Conservation (phyloP, 2,113 vertebrate genomes). For the Oncorhynchus gorbuscha region DNA sequence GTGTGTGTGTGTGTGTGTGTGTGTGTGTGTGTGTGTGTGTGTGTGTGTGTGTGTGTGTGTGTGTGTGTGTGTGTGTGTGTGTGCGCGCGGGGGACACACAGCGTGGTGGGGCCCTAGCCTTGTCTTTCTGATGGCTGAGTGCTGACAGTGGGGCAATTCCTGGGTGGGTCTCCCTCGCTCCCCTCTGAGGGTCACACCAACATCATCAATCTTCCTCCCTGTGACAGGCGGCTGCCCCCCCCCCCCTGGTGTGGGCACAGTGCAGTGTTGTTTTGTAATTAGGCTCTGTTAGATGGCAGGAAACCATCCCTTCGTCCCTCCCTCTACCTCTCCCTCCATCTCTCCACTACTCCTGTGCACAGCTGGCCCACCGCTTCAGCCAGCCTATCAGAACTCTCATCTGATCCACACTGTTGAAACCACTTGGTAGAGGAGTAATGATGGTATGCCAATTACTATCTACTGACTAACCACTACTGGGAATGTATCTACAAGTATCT, state of each 20-base stretch:
- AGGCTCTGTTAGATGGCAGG: conserved; percentile 79
- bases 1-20: conserved; percentile 13
- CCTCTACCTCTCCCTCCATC: conserved; percentile 36
- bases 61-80: conserved; percentile 2
- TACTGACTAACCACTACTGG: neutral
- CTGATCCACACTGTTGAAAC: conserved; percentile 8
- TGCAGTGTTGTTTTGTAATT: conserved; percentile 85
- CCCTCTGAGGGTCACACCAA: conserved; percentile 79
- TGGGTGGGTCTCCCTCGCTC: conserved; percentile 66
- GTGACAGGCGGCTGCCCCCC: conserved; percentile 68
- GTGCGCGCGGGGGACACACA: neutral
- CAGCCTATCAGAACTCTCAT: conserved; percentile 41
- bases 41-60: conserved; percentile 3
- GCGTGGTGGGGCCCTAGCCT: conserved; percentile 17
- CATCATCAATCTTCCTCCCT: conserved; percentile 80
- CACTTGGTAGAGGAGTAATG: conserved; percentile 19
- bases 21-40: neutral
- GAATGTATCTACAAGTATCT: neutral
- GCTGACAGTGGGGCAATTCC: conserved; percentile 68
- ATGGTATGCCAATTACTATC: neutral
- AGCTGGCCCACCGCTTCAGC: conserved; percentile 58
- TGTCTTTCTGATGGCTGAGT: conserved; percentile 55
- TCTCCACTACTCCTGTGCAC: conserved; percentile 44
- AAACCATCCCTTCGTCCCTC: conserved; percentile 70
- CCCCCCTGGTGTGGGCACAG: conserved; percentile 69